Conservation (phyloP, 2,797 vertebrate genomes). For the Pitangus sulphuratus region DNA sequence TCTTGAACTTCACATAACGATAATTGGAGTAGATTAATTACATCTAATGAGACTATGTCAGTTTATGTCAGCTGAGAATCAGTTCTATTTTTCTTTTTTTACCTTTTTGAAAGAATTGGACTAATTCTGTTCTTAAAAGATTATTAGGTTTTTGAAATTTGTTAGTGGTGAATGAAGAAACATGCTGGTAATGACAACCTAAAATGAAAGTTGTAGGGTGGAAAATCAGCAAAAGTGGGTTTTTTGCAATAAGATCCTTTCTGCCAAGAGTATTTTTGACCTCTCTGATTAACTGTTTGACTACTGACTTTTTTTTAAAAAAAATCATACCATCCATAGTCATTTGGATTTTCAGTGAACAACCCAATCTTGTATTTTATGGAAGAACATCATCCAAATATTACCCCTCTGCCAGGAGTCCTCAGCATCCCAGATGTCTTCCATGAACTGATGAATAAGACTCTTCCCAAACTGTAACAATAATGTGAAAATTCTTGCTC, state of each 20-base stretch:
- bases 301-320: background rate
- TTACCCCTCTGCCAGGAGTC: background rate
- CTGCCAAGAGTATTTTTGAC: background rate
- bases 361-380: background rate
- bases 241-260: background rate
- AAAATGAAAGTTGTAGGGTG: background rate
- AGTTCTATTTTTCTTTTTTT: background rate
- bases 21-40: background rate
- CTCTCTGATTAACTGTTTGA: background rate
- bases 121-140: background rate
- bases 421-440: background rate
- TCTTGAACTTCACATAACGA: background rate
- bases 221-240: background rate
- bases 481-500: background rate
- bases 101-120: background rate
- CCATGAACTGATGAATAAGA: background rate
- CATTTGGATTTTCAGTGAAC: background rate
- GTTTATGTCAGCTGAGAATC: background rate
- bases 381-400: background rate
- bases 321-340: fast-evolving
- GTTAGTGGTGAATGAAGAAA: background rate
- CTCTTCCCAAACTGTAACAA: background rate
- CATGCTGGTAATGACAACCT: background rate
- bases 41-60: background rate
- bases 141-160: background rate